phyloP scores from a whole-genome alignment of 2,113 vertebrate species.

The Bos taurus region DNA sequence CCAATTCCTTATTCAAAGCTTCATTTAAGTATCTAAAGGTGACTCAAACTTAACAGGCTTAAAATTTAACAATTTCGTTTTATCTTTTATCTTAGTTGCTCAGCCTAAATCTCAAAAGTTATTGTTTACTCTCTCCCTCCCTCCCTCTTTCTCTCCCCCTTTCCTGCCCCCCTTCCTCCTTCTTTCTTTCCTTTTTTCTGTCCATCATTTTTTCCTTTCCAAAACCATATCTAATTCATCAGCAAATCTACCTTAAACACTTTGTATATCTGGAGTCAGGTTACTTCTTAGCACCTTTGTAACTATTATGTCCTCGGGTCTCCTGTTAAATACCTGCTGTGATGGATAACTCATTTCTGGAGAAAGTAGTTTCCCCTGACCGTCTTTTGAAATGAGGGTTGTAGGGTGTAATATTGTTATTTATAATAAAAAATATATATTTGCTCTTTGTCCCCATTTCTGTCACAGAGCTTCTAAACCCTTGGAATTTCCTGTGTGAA shows the following conservation, averaged over 20 bases:
- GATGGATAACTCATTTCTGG: neutral
- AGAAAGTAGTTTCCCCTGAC: neutral
- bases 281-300: neutral
- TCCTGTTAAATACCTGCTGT: neutral
- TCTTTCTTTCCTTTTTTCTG: too few species aligned
- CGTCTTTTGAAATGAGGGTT: neutral
- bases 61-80: neutral
- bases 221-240: neutral
- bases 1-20: neutral
- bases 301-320: neutral
- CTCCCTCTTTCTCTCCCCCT: neutral
- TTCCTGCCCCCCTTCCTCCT: neutral
- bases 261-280: neutral
- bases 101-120: neutral
- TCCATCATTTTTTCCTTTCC: neutral
- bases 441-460: neutral
- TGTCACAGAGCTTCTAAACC: neutral
- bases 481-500: neutral
- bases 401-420: neutral
- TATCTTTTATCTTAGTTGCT: neutral
- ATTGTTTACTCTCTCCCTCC: neutral
- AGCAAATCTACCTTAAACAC: neutral
- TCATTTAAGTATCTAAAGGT: neutral
- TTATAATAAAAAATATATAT: neutral
- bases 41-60: neutral